phyloP scores from a whole-genome alignment of 2,797 vertebrate genomes.

The Premnoplex brunnescens region DNA sequence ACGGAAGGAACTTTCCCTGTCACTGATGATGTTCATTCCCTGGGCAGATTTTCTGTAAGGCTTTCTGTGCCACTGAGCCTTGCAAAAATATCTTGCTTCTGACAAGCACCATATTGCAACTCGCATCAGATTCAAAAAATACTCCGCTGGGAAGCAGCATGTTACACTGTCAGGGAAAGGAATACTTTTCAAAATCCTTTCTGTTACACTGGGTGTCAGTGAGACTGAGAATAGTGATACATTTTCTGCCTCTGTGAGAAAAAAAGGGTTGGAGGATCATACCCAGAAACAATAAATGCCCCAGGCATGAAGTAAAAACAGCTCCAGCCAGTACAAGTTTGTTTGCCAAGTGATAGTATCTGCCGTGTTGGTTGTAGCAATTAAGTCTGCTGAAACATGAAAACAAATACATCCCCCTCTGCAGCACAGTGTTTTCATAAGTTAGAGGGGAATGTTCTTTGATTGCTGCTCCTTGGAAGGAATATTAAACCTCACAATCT shows the following conservation, averaged over 20 bases:
- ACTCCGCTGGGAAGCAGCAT: not conserved
- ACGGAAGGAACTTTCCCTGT: not conserved
- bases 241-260: slow-evolving; percentile 43
- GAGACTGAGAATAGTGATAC: not conserved
- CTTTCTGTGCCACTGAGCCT: not conserved
- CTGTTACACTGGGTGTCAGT: not conserved
- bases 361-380: slow-evolving; percentile 39
- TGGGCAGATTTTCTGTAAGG: slow-evolving; percentile 12
- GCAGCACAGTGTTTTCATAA: not conserved
- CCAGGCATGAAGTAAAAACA: slow-evolving; percentile 38
- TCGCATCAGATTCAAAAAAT: slow-evolving; percentile 12
- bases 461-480: not conserved
- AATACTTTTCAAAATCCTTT: not conserved
- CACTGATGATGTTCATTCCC: not conserved
- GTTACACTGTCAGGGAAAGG: slow-evolving; percentile 8
- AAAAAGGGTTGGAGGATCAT: slow-evolving; percentile 12
- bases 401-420: slow-evolving; percentile 30
- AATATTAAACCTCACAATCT: slow-evolving; percentile 1
- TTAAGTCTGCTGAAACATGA: slow-evolving; percentile 56
- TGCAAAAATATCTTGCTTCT: slow-evolving; percentile 20
- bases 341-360: slow-evolving; percentile 63
- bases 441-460: not conserved
- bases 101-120: slow-evolving; percentile 53
- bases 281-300: slow-evolving; percentile 47
- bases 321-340: slow-evolving; percentile 41